Evolutionary conservation across 1,140 invertebrate genomes (phyloP), one percentile per base, ranked within the genome.

Genomic region (Leptestheria dahalacensis): DNA sequence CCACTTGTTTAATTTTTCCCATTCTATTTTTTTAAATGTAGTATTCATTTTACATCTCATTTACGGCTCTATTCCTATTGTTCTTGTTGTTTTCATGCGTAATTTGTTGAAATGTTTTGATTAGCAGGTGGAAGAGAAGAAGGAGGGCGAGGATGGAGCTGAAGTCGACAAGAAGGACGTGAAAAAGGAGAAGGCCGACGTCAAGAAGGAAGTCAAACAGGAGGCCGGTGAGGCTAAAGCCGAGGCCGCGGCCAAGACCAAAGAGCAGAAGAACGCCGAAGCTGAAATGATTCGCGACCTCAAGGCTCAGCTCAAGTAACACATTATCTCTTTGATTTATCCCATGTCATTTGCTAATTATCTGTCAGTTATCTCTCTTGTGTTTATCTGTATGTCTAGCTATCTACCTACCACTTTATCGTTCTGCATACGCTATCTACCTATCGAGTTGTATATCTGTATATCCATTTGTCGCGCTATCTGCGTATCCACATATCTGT

Each of bases 241-340:
- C 21, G 59, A 64, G 52, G 50, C 50, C 20, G 26, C 58, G 51
- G 28, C 56, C 51, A 51, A 64, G 59, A 62, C 73, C 64, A 69
- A 77, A 70, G 72, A 72, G 66, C 73, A 73, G 67, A 79, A 74
- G 69, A 78, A 74, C 73, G 74, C 66, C 65, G 79, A 78, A 66
- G 74, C 73, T 15, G 78, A 80, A 62, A 66, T 78, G 28, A 79
- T 96, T 51, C 81, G 91, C 65, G 91, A 96, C 70, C 75, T 95
- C 21, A 88, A 89, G 69, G 82, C 84, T 59, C 91, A 96, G 74
- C 75, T 96, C 12, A 96, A 96, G 89, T 93, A 78, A 73, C 78
- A n/a, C n/a, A n/a, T n/a, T n/a, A n/a, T n/a, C n/a, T n/a, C n/a
- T n/a, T n/a, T n/a, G n/a, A n/a, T n/a, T n/a, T n/a, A n/a, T n/a